phyloP scores from a whole-genome alignment of 2,113 vertebrate species.

The Gorsachius goisagi region DNA sequence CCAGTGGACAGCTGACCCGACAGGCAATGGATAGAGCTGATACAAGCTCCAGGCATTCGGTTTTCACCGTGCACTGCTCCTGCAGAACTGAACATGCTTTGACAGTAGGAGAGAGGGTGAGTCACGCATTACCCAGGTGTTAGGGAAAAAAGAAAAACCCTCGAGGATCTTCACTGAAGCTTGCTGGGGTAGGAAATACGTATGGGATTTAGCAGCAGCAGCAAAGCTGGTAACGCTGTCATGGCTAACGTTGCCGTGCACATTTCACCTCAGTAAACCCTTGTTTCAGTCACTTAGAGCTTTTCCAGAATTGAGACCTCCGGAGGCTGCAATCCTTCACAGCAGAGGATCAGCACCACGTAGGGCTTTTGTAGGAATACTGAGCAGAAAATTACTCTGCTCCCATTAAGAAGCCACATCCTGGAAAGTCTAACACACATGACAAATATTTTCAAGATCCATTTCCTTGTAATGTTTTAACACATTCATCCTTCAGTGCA shows the following conservation, averaged over 20 bases:
- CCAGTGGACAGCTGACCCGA: neutral
- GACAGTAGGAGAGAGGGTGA: neutral
- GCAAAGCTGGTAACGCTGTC: neutral
- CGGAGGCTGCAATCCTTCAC: neutral
- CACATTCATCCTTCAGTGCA: neutral
- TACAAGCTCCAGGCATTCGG: neutral
- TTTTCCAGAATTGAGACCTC: neutral
- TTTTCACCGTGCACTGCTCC: neutral
- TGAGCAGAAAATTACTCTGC: neutral
- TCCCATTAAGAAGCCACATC: neutral
- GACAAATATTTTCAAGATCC: neutral
- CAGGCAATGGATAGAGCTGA: neutral
- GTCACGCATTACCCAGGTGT: neutral
- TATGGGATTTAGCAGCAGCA: neutral
- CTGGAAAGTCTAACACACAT: neutral
- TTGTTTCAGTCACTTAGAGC: neutral
- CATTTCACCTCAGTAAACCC: neutral
- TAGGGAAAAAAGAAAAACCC: neutral
- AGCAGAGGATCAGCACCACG: neutral
- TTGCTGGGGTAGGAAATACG: neutral
- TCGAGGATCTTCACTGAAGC: neutral
- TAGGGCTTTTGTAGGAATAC: neutral
- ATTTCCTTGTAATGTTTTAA: neutral
- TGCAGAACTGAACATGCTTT: neutral
- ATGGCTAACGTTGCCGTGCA: neutral